phyloP scores from a whole-genome alignment of 2,113 vertebrate genomes.

The Halichoerus grypus region DNA sequence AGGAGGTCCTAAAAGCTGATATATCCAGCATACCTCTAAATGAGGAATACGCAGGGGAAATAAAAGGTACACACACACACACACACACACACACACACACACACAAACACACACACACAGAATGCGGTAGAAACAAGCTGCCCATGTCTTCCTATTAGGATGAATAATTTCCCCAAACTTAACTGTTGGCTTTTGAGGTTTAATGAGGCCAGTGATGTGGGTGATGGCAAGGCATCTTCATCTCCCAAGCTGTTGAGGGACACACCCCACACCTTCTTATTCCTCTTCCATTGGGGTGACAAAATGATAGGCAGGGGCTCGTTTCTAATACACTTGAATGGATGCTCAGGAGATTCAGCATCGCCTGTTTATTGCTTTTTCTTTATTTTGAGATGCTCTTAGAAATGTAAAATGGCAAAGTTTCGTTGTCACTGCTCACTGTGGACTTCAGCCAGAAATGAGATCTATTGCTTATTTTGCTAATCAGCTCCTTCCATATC shows the following conservation, averaged over 20 bases:
- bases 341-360: not conserved
- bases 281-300: not conserved
- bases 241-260: not conserved
- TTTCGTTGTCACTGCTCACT: constrained; percentile 83
- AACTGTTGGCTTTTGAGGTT: not conserved
- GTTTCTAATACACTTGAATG: not conserved
- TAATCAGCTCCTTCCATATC: constrained; percentile 91
- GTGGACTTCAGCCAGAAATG: constrained; percentile 84
- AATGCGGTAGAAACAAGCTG: not conserved
- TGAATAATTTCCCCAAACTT: not conserved
- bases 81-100: not conserved
- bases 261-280: not conserved
- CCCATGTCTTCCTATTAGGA: not conserved
- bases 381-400: constrained; percentile 65
- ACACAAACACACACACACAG: not conserved
- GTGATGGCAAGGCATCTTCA: not conserved
- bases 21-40: not conserved
- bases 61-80: not conserved
- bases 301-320: too few relatives aligned
- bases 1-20: not conserved
- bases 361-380: constrained; percentile 57
- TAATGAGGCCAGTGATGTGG: not conserved
- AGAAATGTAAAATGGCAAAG: constrained; percentile 80
- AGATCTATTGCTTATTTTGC: constrained; percentile 88
- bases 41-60: not conserved